These are phyloP conservation scores for Andrena dorsata DNA, from an alignment of 2,888 invertebrate species.

Conservation along the genomic window DNA sequence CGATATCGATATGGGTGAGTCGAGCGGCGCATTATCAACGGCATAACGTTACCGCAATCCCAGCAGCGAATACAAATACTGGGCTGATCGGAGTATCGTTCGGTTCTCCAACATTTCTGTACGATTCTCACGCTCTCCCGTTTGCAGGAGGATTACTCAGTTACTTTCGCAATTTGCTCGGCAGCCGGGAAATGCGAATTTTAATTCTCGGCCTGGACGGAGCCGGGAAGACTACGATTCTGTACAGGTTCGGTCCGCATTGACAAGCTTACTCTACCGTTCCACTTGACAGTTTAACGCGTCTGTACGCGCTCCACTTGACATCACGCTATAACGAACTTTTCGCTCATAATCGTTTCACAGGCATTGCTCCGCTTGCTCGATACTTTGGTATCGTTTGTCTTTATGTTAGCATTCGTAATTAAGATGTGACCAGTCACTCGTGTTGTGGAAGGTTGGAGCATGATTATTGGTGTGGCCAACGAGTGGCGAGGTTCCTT, in stretches of 20 bases:
- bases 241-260: slow-evolving; percentile 89
- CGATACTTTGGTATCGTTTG: neutral
- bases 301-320: neutral
- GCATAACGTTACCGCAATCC: slow-evolving; percentile 18
- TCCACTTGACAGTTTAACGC: slow-evolving; percentile 55
- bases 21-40: slow-evolving; percentile 2
- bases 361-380: neutral
- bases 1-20: slow-evolving; percentile 76
- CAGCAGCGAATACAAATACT: slow-evolving; percentile 43
- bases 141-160: slow-evolving; percentile 96
- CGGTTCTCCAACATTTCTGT: neutral
- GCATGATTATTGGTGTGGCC: neutral
- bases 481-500: slow-evolving; percentile 5
- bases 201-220: slow-evolving; percentile 99
- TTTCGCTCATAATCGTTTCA: neutral
- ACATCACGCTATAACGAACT: slow-evolving; percentile 1
- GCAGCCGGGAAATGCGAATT: slow-evolving; percentile 99
- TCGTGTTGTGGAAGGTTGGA: neutral
- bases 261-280: slow-evolving; percentile 40
- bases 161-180: slow-evolving; percentile 97
- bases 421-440: neutral
- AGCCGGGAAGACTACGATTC: slow-evolving; percentile 99
- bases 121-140: slow-evolving; percentile 44
- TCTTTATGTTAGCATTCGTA: slow-evolving; percentile 12
- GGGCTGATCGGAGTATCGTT: slow-evolving; percentile 7